Evolutionary conservation across 2,888 invertebrate genomes (phyloP), one percentile per base, ranked within the genome.

Genomic region (Tenodera sinensis): DNA sequence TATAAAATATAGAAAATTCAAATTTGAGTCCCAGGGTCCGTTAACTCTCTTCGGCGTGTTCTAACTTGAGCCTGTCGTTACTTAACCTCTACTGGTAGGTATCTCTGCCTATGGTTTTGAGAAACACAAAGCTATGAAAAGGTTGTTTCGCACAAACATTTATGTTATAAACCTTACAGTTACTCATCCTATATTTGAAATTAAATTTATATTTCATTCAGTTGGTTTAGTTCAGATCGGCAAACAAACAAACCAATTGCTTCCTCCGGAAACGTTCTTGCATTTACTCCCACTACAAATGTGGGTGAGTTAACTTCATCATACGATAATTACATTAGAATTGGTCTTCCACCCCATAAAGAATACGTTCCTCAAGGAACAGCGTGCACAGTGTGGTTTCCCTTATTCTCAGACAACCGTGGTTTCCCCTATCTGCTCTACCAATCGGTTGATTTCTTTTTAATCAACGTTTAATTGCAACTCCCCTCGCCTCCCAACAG

Each of bases 401-500:
- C 54, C 54, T 71, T 71, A 71, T 3, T 71, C 54, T 71, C 54
- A 71, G 54, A 71, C 54, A 71, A 85, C 28, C 88, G n/a, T 42
- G 83, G 25, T 25, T 85, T 28, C 47, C 28, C 25, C 25, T 84
- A 88, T 88, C 88, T 88, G 28, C 88, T 71, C 88, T 88, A 27
- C 42, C 25, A 47, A 88, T 88, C 88, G 84, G 54, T 28, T 88
- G 88, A 88, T 88, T 88, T 71, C 84, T 88, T 84, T 88, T 88
- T 88, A 88, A 88, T 88, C 88, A 88, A 83, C 28, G 30, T 84
- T 88, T 88, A 88, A 88, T 88, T 88, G 47, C 85, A 34, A 85
- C 54, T 71, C 54, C 54, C 54, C 20, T 71, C 54, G 85, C 85
- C 42, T 42, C n/a, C 42, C 42, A 85, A 84, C 71, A 88, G 83